Base-by-base conservation (phyloP, 1,140 invertebrate genomes). In the Mylabris phalerata region DNA sequence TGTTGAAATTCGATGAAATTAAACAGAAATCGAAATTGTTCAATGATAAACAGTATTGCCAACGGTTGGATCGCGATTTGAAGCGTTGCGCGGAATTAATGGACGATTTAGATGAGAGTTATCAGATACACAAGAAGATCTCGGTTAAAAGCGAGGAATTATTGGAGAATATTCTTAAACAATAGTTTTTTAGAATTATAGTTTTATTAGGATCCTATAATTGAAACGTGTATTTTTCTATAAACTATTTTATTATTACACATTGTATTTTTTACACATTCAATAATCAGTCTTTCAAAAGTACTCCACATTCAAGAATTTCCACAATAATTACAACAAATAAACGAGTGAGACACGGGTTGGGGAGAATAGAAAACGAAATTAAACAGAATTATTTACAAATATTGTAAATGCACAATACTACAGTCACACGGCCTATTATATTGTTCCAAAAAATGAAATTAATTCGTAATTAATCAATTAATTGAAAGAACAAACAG, bases 261-360 rank as follows among this genome's bases (percentile, higher is more conserved):
- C 50, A 45, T 60, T 55, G 57, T 62, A 59, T 55, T 65, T 67
- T 32, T 32, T 67, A 66, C 64, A 67, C 67, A 67, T 67, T 63
- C 67, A 67, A 67, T 64, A 66, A 67, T 69, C 67, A 69, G 67
- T 69, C 67, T 69, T 69, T 59, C 66, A 63, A 63, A 65, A 61
- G 62, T 63, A 59, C 55, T 62, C 55, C 50, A 66, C 64, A 64
- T 63, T 60, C 62, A 61, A 45, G 50, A 54, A 61, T 45, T 45
- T 52, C 39, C 43, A 54, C 51, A 54, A 46, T 52, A 52, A 32
- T 52, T 54, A 54, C 51, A 54, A 54, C 44, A 54, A 45, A 54
- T 54, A 54, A 50, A 54, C 38, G 25, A 32, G 32, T 5, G 32
- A 32, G 7, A 32, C 32, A 32, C 4, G 32, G 32, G 32, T 4